Evolutionary conservation across 2,113 vertebrate species (phyloP), one percentile per base, ranked within the genome.

Genomic region (Paramisgurnus dabryanus): DNA sequence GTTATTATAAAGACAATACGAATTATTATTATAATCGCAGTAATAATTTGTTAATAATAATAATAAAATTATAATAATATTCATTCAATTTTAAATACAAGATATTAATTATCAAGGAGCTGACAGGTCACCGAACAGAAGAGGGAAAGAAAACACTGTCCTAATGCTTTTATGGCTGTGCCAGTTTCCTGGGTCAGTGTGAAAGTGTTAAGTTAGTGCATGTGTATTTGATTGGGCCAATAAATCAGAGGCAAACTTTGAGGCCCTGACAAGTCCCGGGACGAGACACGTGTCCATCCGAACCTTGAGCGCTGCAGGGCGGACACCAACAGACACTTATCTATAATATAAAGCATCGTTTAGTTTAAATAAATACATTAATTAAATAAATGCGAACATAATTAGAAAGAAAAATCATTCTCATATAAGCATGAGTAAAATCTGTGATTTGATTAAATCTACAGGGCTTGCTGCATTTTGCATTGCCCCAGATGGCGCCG

Each of bases 211-310:
- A 89, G 89, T 87, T 90, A 84, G 90, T 89, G 87, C 87, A 89
- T 84, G 88, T 86, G 91, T 87, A 85, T 92, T 91, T 93, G 92
- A 93, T 93, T 92, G 91, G 89, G 87, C 89, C 89, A 91, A 93
- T 95, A 95, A 95, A 95, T 95, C 94, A 94, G 87, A 83, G 84
- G 67, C 87, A 76, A 85, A 66, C 84, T 85, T 85, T 83, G 84
- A 85, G 49, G 80, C 83, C 85, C 74, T 87, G 89, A 92, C 84
- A 90, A 90, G 87, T 92, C 91, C 89, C 89, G 85, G 87, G 89
- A 91, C 87, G 83, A 91, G 93, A 94, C 94, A 91, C 93, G 93
- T 94, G 94, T 93, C 93, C 85, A 88, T 86, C 89, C 88, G 88
- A 87, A 86, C 65, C 84, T 49, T 70, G 83, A 89, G 91, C 84